Percentiles rank a stretch among this genome's conserved stretches.
Evolutionary conservation across 92 coral and sea anemone species (phyloP).

Genomic region (Virgularia gustaviana): DNA sequence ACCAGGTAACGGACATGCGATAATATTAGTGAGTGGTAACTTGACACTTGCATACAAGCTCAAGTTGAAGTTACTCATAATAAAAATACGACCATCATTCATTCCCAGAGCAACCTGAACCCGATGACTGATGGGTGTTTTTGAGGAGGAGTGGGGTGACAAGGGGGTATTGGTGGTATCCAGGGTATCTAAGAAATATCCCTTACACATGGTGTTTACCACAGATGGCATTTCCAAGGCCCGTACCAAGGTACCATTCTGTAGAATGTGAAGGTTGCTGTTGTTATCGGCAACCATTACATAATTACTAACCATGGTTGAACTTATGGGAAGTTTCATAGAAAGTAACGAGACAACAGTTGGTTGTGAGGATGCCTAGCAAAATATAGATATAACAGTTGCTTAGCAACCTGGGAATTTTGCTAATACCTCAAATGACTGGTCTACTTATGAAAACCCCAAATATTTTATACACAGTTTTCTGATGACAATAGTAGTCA

Average conservation of each 20-base stretch:
- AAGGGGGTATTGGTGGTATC: conserved; percentile 53
- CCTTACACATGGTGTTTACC: conserved; percentile 73
- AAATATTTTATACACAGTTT: too few species aligned
- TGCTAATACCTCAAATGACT: too few species aligned
- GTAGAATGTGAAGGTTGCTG: conserved; percentile 64
- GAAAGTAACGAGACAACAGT: conserved; percentile 63
- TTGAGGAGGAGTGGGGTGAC: conserved; percentile 66
- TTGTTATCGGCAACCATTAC: conserved; percentile 70
- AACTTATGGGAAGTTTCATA: conserved; percentile 52
- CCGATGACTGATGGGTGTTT: conserved; percentile 45
- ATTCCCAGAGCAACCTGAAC: conserved; percentile 75
- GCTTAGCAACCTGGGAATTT: too few species aligned
- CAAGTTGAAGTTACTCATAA: conserved; percentile 59
- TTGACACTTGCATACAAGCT: conserved; percentile 61
- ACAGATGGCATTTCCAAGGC: conserved; percentile 62
- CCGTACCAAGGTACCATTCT: conserved; percentile 70
- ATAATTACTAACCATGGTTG: conserved; percentile 61
- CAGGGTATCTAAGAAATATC: conserved; percentile 56
- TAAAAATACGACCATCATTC: conserved; percentile 61
- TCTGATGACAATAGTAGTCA: too few species aligned
- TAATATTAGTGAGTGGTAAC: conserved; percentile 59
- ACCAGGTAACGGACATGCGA: conserved; percentile 27
- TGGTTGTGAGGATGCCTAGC: conserved; percentile 42
- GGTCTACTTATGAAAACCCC: too few species aligned
- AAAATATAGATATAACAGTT: too few species aligned